These are phyloP conservation scores for Valencia hispanica DNA, from an alignment of 2,797 vertebrate species.

Conservation along the genomic window DNA sequence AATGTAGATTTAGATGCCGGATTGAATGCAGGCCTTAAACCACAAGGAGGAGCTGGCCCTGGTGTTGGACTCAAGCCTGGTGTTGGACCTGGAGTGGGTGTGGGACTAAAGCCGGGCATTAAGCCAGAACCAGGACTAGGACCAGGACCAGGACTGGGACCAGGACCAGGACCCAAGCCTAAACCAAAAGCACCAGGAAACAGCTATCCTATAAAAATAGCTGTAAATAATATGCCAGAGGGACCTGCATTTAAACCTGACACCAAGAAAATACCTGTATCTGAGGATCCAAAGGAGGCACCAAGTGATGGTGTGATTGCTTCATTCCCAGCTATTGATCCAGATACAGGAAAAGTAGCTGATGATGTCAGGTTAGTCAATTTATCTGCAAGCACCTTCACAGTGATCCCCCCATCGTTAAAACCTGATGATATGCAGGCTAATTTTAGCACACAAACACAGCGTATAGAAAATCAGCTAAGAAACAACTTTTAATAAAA, in stretches of 20 bases:
- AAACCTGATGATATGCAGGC: not conserved
- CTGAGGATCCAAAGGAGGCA: conserved; percentile 75
- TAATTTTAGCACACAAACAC: not conserved
- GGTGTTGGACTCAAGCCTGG: conserved; percentile 2
- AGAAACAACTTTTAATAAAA: not conserved
- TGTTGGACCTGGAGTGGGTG: not conserved
- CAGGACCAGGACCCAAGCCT: conserved; percentile 16
- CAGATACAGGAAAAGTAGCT: conserved; percentile 84
- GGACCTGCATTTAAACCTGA: conserved; percentile 81
- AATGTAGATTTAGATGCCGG: conserved; percentile 13
- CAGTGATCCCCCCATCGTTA: not conserved
- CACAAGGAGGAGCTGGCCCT: conserved; percentile 6
- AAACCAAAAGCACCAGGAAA: conserved; percentile 44
- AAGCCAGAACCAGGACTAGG: not conserved
- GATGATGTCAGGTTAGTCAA: conserved; percentile 82
- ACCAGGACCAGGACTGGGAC: conserved; percentile 25
- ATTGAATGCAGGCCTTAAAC: not conserved
- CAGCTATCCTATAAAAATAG: conserved; percentile 84
- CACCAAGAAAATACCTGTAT: conserved; percentile 76
- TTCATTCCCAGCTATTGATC: conserved; percentile 83
- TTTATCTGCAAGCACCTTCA: not conserved
- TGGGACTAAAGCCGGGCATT: conserved; percentile 14
- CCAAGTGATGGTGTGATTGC: conserved; percentile 75
- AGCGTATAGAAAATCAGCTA: not conserved
- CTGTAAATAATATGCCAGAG: conserved; percentile 87